These are phyloP conservation scores for Amphiprion percula DNA, from an alignment of 2,113 vertebrate genomes.

Conservation along the genomic window DNA sequence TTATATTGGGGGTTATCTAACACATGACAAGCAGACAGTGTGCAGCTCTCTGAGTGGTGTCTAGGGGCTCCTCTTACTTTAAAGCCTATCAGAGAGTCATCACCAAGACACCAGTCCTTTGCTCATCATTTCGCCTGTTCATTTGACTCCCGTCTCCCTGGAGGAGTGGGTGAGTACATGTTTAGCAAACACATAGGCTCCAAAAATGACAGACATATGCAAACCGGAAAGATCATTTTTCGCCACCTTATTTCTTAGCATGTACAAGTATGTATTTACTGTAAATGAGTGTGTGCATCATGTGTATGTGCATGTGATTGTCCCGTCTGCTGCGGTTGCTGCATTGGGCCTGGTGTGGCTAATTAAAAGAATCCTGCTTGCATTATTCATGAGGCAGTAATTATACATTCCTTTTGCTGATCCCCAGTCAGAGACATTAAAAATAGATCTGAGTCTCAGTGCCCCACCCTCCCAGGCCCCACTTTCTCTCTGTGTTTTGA, in stretches of 20 bases:
- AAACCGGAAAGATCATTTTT: slow-evolving; percentile 10
- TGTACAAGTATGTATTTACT: slow-evolving; percentile 23
- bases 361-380: slow-evolving; percentile 80
- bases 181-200: slow-evolving; percentile 35
- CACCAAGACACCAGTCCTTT: slow-evolving; percentile 55
- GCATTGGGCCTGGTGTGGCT: slow-evolving; percentile 71
- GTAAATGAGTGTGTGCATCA: slow-evolving; percentile 2
- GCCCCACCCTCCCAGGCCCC: slow-evolving; percentile 67
- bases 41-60: slow-evolving; percentile 57
- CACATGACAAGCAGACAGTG: slow-evolving; percentile 60
- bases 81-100: slow-evolving; percentile 65
- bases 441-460: slow-evolving; percentile 81
- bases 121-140: slow-evolving; percentile 62
- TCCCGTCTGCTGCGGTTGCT: slow-evolving; percentile 64
- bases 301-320: slow-evolving; percentile 52
- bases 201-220: slow-evolving; percentile 32
- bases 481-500: slow-evolving; percentile 64
- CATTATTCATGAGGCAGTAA: slow-evolving; percentile 81
- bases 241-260: slow-evolving; percentile 11
- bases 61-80: slow-evolving; percentile 52
- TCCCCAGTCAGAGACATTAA: slow-evolving; percentile 81
- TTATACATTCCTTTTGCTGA: slow-evolving; percentile 84
- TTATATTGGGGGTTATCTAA: slow-evolving; percentile 72
- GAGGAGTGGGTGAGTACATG: slow-evolving; percentile 34
- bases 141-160: slow-evolving; percentile 50